These are phyloP conservation scores for Alexandromys oeconomus DNA, from an alignment of 2,797 vertebrate species.

Conservation along the genomic window DNA sequence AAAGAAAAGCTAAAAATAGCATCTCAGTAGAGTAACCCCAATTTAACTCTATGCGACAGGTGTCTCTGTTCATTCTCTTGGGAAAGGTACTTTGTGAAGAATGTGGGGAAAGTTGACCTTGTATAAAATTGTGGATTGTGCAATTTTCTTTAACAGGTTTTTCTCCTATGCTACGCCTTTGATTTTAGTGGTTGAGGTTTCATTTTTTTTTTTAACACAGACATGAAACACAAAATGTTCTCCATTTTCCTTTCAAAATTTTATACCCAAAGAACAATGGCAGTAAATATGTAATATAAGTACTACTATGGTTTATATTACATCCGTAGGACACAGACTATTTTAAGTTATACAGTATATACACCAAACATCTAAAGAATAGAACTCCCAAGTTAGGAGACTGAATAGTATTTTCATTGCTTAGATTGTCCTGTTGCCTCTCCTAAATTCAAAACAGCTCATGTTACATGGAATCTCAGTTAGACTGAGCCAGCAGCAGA, in stretches of 20 bases:
- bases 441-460: not conserved
- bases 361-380: not conserved
- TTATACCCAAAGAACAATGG: not conserved
- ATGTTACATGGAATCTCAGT: not conserved
- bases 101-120: not conserved
- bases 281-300: not conserved
- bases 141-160: not conserved
- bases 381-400: not conserved
- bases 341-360: not conserved
- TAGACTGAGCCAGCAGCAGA: not conserved
- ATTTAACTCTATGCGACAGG: not conserved
- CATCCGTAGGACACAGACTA: not conserved
- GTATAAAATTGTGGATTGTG: not conserved
- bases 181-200: not conserved
- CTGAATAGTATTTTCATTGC: not conserved
- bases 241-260: constrained; percentile 40
- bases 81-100: not conserved
- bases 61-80: not conserved
- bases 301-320: not conserved
- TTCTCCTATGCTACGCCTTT: not conserved
- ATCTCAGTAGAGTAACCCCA: not conserved
- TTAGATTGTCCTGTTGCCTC: not conserved
- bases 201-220: not conserved
- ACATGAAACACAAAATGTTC: not conserved
- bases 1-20: constrained; percentile 63